Evolutionary conservation across 1,140 invertebrate genomes (phyloP).

Genomic region (Nylanderia fulva): DNA sequence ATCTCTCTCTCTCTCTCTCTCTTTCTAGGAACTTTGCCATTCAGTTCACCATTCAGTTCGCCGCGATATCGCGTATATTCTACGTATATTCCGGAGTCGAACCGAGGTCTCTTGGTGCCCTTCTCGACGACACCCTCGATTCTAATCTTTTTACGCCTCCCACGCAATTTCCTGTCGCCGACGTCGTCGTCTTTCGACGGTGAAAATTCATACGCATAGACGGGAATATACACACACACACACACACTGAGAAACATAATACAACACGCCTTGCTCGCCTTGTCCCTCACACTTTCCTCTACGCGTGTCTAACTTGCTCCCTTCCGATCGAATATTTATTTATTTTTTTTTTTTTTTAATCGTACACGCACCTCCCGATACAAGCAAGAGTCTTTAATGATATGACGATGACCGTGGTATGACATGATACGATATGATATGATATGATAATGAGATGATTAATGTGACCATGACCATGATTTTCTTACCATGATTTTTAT

Average conservation of each 20-base stretch:
- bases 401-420: slow-evolving; percentile 79
- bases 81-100: slow-evolving; percentile 17
- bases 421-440: slow-evolving; percentile 81
- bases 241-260: not conserved
- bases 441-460: slow-evolving; percentile 82
- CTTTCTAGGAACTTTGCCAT: slow-evolving; percentile 10
- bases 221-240: not conserved
- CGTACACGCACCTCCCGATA: slow-evolving; percentile 70
- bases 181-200: slow-evolving; percentile 11
- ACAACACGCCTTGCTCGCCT: not conserved
- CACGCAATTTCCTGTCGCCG: slow-evolving; percentile 28
- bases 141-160: slow-evolving; percentile 28
- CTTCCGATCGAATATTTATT: slow-evolving; percentile 3
- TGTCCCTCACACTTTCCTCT: not conserved
- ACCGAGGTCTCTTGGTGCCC: not conserved
- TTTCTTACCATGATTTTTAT: slow-evolving; percentile 83
- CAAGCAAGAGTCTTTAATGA: slow-evolving; percentile 75
- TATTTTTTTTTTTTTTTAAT: slow-evolving; percentile 48
- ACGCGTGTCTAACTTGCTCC: not conserved
- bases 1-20: not conserved
- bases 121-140: slow-evolving; percentile 23
- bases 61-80: slow-evolving; percentile 42
- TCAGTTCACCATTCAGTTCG: not conserved
- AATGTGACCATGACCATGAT: slow-evolving; percentile 84
- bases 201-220: slow-evolving; percentile 1